Evolutionary conservation across 1,140 invertebrate genomes (phyloP), one percentile per base, ranked within the genome.

Genomic region (Zaprionus camerounensis): DNA sequence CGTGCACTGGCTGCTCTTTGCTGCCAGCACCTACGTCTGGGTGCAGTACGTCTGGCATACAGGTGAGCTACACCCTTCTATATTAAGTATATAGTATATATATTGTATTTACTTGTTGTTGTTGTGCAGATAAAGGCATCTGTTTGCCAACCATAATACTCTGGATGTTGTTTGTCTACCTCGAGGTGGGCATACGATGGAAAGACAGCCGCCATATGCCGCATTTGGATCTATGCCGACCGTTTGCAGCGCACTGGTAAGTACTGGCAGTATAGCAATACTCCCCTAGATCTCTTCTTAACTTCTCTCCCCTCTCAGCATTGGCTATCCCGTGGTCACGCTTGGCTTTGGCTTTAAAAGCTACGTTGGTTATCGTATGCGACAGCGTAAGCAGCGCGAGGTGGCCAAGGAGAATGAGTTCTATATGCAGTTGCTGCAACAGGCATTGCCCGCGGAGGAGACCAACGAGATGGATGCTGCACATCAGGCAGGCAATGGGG

Each of bases 31-130:
- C 82, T 99, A 99, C 93, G 98, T 99, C 69, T 99, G 98, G 98
- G 97, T 99, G 84, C 98, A 99, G 94, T 99, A 98, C 94, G 97
- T 99, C 76, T 99, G 98, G 98, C 98, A 99, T 93, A 98, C 98
- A 96, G 98, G 98, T 98, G 94, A 26, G 73, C 58, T 31, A 34
- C 20, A 44, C 6, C 56, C 13, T n/a, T 62, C 4, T 22, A 28
- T 13, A 36, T 36, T 62, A 38, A 26, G 22, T 36, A 66, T 53
- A 34, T 46, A 6, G 58, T 2, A 20, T 46, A 28, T 57, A 22
- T 59, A 44, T 17, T 53, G 22, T 17, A 58, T 59, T 76, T 38
- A 38, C 76, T 61, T 63, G 5, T 7, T n/a, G 49, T 31, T 13
- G 17, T 3, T 24, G 5, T 74, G 11, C 57, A 96, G 98, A 98